Conservation (phyloP, 2,888 invertebrate species). For the Encarsia formosa region DNA sequence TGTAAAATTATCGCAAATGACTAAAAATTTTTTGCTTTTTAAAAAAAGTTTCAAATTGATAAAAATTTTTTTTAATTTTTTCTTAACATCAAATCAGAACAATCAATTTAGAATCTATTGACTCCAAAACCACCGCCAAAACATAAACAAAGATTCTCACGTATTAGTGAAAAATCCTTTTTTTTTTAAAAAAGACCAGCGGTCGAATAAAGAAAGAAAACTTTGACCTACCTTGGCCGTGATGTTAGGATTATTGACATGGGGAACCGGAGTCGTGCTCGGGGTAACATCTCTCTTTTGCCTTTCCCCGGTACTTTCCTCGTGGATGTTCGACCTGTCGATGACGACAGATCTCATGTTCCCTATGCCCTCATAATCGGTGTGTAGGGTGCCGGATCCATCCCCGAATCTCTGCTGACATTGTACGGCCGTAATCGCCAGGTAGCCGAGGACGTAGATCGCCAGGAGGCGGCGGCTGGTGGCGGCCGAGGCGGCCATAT, state of each 20-base stretch:
- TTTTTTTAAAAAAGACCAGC: no score
- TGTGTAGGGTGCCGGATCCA: conserved; percentile 34
- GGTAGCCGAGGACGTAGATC: conserved; percentile 5
- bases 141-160: no score
- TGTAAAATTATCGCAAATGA: no score
- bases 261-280: conserved; percentile 26
- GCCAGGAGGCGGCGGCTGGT: conserved; percentile 39
- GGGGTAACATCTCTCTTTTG: conserved; percentile 35
- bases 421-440: neutral
- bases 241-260: conserved; percentile 41
- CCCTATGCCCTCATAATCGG: conserved; percentile 27
- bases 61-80: no score
- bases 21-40: no score
- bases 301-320: conserved; percentile 35
- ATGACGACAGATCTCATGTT: conserved; percentile 33
- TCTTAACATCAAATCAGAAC: no score
- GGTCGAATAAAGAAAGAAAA: neutral
- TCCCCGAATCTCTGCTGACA: conserved; percentile 37
- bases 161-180: no score
- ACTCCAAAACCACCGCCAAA: no score
- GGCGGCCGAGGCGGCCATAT: conserved; percentile 51
- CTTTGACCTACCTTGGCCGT: conserved; percentile 34
- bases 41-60: no score
- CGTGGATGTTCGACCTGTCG: conserved; percentile 25
- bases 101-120: no score